Evolutionary conservation across 37 sponge, comb jelly and placozoan genomes (phyloP).

Genomic region (Aplysina aerophoba): DNA sequence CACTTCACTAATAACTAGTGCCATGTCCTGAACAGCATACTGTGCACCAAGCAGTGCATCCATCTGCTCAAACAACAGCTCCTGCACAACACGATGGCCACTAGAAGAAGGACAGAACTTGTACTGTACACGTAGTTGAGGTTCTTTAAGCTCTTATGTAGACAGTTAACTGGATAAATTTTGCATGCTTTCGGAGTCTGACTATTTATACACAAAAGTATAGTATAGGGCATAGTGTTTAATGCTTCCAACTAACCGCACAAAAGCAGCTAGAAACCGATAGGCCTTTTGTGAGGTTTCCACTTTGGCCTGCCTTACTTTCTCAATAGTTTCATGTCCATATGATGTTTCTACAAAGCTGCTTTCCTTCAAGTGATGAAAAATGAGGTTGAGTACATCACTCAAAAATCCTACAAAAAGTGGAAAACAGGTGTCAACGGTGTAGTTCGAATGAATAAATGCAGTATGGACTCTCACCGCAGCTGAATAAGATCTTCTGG

Average conservation of each 20-base stretch:
- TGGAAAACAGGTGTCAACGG: neutral
- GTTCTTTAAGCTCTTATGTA: too few relatives aligned
- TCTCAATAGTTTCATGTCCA: too few relatives aligned
- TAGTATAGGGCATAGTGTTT: neutral
- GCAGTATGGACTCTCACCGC: constrained; percentile 42
- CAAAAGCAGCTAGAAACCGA: constrained; percentile 29
- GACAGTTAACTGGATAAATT: too few relatives aligned
- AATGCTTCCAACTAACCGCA: neutral
- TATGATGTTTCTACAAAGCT: neutral
- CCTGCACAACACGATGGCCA: constrained; percentile 34
- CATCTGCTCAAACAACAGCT: constrained; percentile 51
- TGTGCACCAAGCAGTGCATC: constrained; percentile 34
- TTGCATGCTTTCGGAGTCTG: too few relatives aligned
- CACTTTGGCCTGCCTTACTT: neutral
- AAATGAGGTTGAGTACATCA: constrained; percentile 29
- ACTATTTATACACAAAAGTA: too few relatives aligned
- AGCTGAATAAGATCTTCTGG: constrained; percentile 54
- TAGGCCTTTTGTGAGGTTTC: neutral
- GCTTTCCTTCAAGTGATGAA: neutral
- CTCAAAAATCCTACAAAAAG: constrained; percentile 10
- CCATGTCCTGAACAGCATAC: constrained; percentile 23
- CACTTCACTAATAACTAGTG: constrained; percentile 32
- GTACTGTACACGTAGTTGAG: too few relatives aligned
- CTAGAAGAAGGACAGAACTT: too few relatives aligned
- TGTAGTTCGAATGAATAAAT: neutral